Base-by-base conservation (phyloP, 2,113 vertebrate species). In the Corythoichthys haematopterus region DNA sequence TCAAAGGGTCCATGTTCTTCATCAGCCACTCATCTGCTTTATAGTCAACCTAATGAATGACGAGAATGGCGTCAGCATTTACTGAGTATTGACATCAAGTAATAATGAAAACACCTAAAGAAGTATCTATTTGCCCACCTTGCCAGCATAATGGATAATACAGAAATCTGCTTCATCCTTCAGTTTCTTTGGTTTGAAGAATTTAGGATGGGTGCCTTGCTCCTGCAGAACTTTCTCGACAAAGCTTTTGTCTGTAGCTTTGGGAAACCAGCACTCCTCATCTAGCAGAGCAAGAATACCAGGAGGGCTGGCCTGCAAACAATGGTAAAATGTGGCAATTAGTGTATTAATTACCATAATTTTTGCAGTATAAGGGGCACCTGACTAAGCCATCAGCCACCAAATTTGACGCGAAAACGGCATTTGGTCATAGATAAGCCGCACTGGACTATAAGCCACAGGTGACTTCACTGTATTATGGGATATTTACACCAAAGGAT, bases 1-100 rank as follows among this genome's bases (percentile, higher is more conserved):
- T 99, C 86, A 99, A 86, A 0, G 97, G 97, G 84, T 99, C 97
- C 97, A 99, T 98, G 89, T 99, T 99, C 90, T 99, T 99, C 95
- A 98, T 97, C 84, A 99, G 90, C 97, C 97, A 99, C 80, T 95
- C 95, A 0, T 94, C 95, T 0, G 97, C 97, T 82, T 99, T 99
- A 80, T 99, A 99, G 74, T 99, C 97, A 87, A 99, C 97, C 97
- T 99, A 85, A 11, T 9, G 7, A 60, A 28, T 7, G 16, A 65
- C 1, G 0, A 60, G 11, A 9, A 59, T 64, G 33, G 13, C 11
- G 58, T 61, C 58, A 43, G 16, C 15, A 62, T 62, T 16, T 62
- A 37, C 15, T 38, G 4, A 11, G 1, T 14, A 7, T 8, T 45
- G n/a, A 16, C 20, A 43, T 5, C 6, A n/a, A 66, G 9, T 57